Percentiles rank a stretch among this genome's conserved stretches.
These are phyloP conservation scores for Apoda limacodes DNA, from an alignment of 2,888 invertebrate genomes.

Conservation along the genomic window DNA sequence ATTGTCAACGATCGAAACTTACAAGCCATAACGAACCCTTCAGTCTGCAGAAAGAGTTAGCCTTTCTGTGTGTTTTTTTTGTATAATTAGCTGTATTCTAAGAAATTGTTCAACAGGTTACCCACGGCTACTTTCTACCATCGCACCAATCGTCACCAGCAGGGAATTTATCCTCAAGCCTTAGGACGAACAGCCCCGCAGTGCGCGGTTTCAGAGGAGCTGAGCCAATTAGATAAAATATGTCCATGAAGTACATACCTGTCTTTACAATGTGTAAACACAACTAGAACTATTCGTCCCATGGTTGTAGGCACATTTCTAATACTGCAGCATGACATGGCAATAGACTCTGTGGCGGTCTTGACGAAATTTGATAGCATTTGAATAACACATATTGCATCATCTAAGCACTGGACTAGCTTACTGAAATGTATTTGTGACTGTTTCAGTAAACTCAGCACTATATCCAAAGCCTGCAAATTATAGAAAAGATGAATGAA, in stretches of 20 bases:
- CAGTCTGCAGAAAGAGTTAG: no score
- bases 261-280: constrained; percentile 61
- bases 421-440: constrained; percentile 22
- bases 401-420: constrained; percentile 31
- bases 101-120: no score
- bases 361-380: constrained; percentile 36
- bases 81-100: no score
- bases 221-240: no score
- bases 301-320: constrained; percentile 38
- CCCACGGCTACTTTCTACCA: no score
- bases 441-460: constrained; percentile 26
- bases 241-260: constrained; percentile 45
- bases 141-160: no score
- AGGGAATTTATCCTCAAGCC: no score
- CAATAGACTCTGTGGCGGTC: constrained; percentile 30
- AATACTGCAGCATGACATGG: constrained; percentile 31
- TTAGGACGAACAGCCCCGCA: no score
- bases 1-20: no score
- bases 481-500: not conserved
- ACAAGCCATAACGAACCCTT: no score
- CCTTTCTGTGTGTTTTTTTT: no score
- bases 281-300: constrained; percentile 40
- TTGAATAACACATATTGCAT: constrained; percentile 35
- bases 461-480: constrained; percentile 38
- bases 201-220: no score